Evolutionary conservation across 2,888 invertebrate species (phyloP).

Genomic region (Sericinus montela): DNA sequence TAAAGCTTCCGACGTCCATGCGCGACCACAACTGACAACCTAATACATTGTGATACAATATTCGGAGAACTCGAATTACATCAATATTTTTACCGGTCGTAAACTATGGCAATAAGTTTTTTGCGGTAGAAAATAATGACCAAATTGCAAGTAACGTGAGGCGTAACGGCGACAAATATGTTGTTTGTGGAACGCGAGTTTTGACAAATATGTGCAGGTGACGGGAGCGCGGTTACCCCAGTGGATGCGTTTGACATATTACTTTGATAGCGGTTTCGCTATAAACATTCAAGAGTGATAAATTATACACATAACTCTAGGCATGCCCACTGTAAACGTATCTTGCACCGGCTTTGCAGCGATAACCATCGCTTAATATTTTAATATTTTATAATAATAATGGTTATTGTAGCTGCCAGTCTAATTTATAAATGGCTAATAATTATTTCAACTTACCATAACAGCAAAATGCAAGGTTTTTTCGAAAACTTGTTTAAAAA

Average conservation of each 20-base stretch:
- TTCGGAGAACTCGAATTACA: conserved; percentile 34
- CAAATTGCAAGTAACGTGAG: conserved; percentile 27
- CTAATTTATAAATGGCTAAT: too few species aligned
- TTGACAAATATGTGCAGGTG: conserved; percentile 78
- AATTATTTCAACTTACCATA: too few species aligned
- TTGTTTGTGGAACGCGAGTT: conserved; percentile 52
- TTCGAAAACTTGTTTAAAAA: too few species aligned
- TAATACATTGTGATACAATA: conserved; percentile 65
- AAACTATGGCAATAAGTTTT: neutral
- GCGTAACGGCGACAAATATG: conserved; percentile 26
- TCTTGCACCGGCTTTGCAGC: neutral
- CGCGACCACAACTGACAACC: conserved; percentile 58
- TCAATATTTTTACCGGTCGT: conserved; percentile 19
- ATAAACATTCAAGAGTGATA: conserved; percentile 51
- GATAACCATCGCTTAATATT: conserved; percentile 16
- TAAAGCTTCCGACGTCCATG: conserved; percentile 44
- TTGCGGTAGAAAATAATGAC: conserved; percentile 25
- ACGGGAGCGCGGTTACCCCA: conserved; percentile 61
- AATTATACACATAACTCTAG: conserved; percentile 47
- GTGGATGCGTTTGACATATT: conserved; percentile 73
- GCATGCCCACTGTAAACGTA: conserved; percentile 15
- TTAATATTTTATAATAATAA: neutral
- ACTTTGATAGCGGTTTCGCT: conserved; percentile 63
- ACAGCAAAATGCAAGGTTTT: too few species aligned
- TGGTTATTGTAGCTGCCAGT: too few species aligned